Conservation (phyloP, 2,797 vertebrate species). For the Leuciscus waleckii region DNA sequence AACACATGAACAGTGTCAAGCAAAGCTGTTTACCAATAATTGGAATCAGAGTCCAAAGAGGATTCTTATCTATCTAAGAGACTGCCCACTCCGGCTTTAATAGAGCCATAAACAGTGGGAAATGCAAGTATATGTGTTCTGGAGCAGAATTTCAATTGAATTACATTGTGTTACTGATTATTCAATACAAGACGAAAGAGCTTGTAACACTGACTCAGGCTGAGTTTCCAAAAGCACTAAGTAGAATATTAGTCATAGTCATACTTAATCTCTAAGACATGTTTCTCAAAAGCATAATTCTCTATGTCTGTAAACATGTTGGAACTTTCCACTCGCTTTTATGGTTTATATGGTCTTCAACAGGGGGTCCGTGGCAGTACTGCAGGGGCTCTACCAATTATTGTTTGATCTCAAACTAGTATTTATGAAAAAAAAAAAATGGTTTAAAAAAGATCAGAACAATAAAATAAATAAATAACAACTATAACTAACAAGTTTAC, state of each 20-base stretch:
- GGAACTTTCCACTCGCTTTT: neutral
- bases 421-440: neutral
- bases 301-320: neutral
- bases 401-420: neutral
- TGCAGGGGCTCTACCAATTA: neutral
- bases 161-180: neutral
- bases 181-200: neutral
- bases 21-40: neutral
- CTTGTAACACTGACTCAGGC: neutral
- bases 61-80: neutral
- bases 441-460: neutral
- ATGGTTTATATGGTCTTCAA: neutral
- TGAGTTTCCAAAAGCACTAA: neutral
- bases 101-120: neutral
- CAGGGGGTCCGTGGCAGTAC: too few species aligned
- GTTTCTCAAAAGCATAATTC: neutral
- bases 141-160: neutral
- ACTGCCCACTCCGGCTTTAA: neutral
- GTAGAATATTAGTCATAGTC: neutral
- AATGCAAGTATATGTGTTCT: neutral
- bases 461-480: neutral
- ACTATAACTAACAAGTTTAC: neutral
- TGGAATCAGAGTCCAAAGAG: neutral
- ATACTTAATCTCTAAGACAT: neutral
- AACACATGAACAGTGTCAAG: neutral